Evolutionary conservation across 2,888 invertebrate genomes (phyloP), one percentile per base, ranked within the genome.

Genomic region (Eugnorisma glareosa): DNA sequence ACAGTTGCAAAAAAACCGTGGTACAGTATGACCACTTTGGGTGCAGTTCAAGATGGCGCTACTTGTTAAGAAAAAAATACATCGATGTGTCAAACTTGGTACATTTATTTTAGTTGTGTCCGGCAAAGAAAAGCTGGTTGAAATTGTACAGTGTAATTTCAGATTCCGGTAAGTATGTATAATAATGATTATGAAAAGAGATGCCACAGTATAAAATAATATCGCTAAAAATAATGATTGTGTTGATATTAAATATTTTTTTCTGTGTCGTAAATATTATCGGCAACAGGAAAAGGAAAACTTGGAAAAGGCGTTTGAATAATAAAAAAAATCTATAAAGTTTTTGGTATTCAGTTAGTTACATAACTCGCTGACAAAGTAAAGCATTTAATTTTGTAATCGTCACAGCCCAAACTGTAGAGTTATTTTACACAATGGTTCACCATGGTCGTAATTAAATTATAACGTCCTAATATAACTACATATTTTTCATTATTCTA

Each of bases 151-250:
- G 6, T 45, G 45, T 18, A 18, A 45, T 18, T 45, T 45, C 45
- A 18, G 45, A 45, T 18, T 45, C 15, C 1, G 15, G 15, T 45
- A 45, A 15, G 45, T 18, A 45, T 18, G 45, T 18, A 45, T 18
- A 40, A 6, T 45, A 18, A 18, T 6, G 45, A 3, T 15, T 48
- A 21, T 24, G 21, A 51, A 51, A 24, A 51, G 10, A 10, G 10
- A 51, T 24, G 51, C 10, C 21, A 3, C 51, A 10, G 24, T 31
- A 28, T 28, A 28, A 28, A 57, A 57, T 31, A 18, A 28, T 28
- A 43, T 43, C 28, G 28, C 28, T 2, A 64, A 28, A 48, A 77
- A 77, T 77, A 77, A 77, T 63, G 10, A 66, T 43, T 77, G 1
- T 18, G 24, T 28, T 28, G 8, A 66, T 15, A 37, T 24, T 66